Evolutionary conservation across 1,140 invertebrate species (phyloP).

Genomic region (Trialeurodes vaporariorum): DNA sequence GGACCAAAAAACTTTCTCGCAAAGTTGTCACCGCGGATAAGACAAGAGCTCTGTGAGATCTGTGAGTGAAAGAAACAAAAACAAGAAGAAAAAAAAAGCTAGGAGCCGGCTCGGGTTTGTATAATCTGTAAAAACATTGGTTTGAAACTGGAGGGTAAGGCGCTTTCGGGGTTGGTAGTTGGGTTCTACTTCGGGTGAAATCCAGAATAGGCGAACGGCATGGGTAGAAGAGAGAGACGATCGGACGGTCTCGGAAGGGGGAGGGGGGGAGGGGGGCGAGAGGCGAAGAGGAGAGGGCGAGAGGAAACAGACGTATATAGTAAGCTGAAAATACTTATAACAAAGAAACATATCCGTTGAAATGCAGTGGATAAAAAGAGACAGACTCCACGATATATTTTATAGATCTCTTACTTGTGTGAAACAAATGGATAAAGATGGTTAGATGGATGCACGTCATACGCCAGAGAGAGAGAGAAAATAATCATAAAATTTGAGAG

Average conservation of each 20-base stretch:
- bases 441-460: not conserved
- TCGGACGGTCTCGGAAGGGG: too few species aligned
- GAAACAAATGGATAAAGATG: not conserved
- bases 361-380: not conserved
- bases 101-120: not conserved
- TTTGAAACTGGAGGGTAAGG: not conserved
- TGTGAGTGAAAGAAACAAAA: too few species aligned
- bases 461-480: not conserved
- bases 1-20: too few species aligned
- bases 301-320: not conserved
- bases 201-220: not conserved
- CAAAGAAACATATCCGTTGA: not conserved
- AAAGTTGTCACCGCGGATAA: too few species aligned
- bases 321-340: slow-evolving; percentile 1
- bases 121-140: not conserved
- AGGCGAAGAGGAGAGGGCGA: not conserved
- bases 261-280: too few species aligned
- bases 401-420: slow-evolving; percentile 1
- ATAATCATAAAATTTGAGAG: slow-evolving; percentile 1
- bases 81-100: too few species aligned
- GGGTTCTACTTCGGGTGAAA: not conserved
- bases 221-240: too few species aligned
- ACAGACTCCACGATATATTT: not conserved
- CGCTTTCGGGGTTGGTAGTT: not conserved
- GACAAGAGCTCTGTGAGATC: too few species aligned